Evolutionary conservation across 2,888 invertebrate genomes (phyloP), one percentile per base, ranked within the genome.

Genomic region (Meghimatium bilineatum): DNA sequence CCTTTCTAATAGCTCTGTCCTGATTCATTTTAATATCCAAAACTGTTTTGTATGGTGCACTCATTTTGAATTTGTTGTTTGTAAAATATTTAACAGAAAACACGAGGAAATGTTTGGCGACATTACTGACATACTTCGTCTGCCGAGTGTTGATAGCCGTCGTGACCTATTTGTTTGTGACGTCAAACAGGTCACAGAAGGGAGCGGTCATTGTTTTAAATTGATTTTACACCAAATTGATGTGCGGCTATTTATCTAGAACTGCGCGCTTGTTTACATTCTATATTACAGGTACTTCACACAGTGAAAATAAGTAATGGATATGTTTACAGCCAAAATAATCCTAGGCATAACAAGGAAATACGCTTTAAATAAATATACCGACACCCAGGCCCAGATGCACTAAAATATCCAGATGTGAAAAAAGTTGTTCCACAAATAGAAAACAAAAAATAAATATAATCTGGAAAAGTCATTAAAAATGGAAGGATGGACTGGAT

Each of bases 1-100:
- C 72, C 72, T 74, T 74, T n/a, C 72, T 23, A 74, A 74, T 49
- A 20, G 3, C 49, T 74, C 49, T 74, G 29, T 74, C 72, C 72
- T 74, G 44, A 29, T 29, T 44, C 44, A 44, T 44, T 74, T 44
- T 74, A 49, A 49, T 74, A 74, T 74, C 49, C 49, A 74, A 49
- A 36, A 49, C 29, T 17, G n/a, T 74, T 74, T n/a, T 74, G 14
- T 49, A 20, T 5, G 29, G 29, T 14, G 44, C 49, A 29, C 26
- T 74, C 49, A 74, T 49, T 0, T 44, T n/a, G 72, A 74, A 49
- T 26, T n/a, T 44, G 49, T 29, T n/a, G 20, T 29, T 29, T 29
- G 12, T 17, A 2, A n/a, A 74, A 49, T 3, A 14, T 74, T n/a
- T 3, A 29, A 74, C 44, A 74, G 23, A 74, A 74, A 74, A 74